Evolutionary conservation across 1,140 invertebrate species (phyloP).

Genomic region (Coptotermes formosanus): DNA sequence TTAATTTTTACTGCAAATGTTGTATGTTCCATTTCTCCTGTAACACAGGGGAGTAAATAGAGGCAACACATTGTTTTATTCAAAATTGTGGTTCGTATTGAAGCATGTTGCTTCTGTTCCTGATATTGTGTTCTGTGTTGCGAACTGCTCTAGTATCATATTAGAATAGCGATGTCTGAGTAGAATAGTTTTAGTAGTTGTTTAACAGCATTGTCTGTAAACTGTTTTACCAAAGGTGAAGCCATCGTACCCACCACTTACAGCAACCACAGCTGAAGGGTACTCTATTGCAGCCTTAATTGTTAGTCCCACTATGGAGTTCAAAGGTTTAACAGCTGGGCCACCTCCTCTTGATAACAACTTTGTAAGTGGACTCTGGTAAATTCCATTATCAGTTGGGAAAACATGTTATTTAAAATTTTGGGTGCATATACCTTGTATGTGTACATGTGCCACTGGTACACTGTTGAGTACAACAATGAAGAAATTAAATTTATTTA

Average conservation of each 20-base stretch:
- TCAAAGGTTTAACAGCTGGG: constrained; percentile 35
- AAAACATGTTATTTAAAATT: background rate
- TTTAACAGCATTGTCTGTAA: background rate
- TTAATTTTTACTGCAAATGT: too few relatives aligned
- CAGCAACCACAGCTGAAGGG: background rate
- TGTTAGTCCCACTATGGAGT: constrained; percentile 37
- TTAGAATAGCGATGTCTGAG: background rate
- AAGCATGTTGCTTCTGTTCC: too few relatives aligned
- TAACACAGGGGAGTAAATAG: too few relatives aligned
- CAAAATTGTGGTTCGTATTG: too few relatives aligned
- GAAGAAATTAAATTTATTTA: too few relatives aligned
- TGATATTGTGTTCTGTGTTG: background rate
- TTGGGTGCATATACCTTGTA: background rate
- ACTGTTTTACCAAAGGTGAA: background rate
- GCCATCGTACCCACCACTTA: background rate
- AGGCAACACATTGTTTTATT: too few relatives aligned
- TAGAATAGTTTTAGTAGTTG: background rate
- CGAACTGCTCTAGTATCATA: background rate
- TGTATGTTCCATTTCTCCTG: too few relatives aligned
- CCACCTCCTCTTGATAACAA: background rate
- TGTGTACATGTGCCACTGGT: background rate
- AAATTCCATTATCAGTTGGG: background rate
- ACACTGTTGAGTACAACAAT: background rate
- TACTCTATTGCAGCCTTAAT: constrained; percentile 16
- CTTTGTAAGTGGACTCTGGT: background rate